Evolutionary conservation across 2,888 invertebrate species (phyloP), one percentile per base, ranked within the genome.

Genomic region (Pandemis heparana): DNA sequence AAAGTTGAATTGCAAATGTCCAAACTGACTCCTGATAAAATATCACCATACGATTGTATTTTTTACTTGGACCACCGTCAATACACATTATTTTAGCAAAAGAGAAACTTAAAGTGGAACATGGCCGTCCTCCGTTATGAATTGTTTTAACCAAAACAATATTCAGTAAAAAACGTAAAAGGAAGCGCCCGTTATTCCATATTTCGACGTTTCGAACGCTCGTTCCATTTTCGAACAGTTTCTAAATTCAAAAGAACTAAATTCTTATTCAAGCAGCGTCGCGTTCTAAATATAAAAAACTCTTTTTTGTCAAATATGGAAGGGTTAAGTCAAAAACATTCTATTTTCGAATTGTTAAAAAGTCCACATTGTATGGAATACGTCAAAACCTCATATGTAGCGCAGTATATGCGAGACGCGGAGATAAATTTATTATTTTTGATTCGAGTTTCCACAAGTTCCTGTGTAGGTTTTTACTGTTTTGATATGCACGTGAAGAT

Each of bases 271-370:
- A 85, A 85, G 79, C 85, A 87, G 89, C 92, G 91, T 89, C 88
- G 88, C 84, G 90, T 90, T 93, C 93, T 91, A 93, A 93, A 93
- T 94, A 90, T 93, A 92, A 92, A 92, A 81, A 90, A 89, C 82
- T 88, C 87, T 90, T 93, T 93, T 94, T 92, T 92, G 92, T 92
- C 92, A 93, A 94, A 94, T 94, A 93, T 92, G 94, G 94, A 94
- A 94, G 94, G 94, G 94, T 94, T 94, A 92, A 91, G 92, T 93
- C 92, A 92, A 93, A 93, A 94, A 93, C 92, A 89, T 93, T 94
- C 94, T 94, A 94, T 94, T 94, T 94, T 94, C 77, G 92, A 94
- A 92, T 92, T 92, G 91, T 94, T 93, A 92, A 94, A 94, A 94
- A 93, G 91, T 91, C 89, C 86, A 93, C 93, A 93, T 94, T 94